phyloP scores from a whole-genome alignment of 2,113 vertebrate species.

The Nerophis lumbriciformis region DNA sequence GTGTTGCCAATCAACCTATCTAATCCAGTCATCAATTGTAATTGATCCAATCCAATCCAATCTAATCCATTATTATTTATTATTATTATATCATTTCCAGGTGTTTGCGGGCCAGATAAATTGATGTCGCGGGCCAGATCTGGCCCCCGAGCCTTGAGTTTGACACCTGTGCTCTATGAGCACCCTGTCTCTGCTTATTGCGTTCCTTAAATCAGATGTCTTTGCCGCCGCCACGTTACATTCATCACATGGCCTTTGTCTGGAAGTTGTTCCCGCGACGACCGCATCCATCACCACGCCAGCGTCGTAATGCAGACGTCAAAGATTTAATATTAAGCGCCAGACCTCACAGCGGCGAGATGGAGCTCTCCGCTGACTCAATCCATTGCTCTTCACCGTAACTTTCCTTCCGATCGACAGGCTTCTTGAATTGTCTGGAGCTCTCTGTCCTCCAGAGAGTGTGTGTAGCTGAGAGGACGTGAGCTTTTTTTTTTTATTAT shows the following conservation, averaged over 20 bases:
- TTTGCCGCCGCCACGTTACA: constrained; percentile 16
- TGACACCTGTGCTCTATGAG: no score
- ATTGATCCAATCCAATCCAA: no score
- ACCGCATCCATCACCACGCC: constrained; percentile 47
- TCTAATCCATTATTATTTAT: no score
- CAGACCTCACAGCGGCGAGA: constrained; percentile 34
- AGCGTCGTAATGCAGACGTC: constrained; percentile 39
- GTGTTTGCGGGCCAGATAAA: no score
- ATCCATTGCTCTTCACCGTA: constrained; percentile 16
- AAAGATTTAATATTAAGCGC: constrained; percentile 38
- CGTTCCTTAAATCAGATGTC: constrained; percentile 26
- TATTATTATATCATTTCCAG: no score
- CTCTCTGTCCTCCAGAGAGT: constrained; percentile 26
- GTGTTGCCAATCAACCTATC: no score
- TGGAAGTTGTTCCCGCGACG: constrained; percentile 36
- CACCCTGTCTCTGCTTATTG: background rate
- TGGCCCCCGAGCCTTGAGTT: no score
- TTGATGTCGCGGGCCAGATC: no score
- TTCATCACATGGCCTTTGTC: constrained; percentile 48
- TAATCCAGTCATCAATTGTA: no score
- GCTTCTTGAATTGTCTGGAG: constrained; percentile 34
- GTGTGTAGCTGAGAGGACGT: background rate
- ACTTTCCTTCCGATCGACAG: constrained; percentile 21
- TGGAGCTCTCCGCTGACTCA: constrained; percentile 25
- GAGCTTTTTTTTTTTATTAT: background rate